Evolutionary conservation across 2,113 vertebrate genomes (phyloP), one percentile per base, ranked within the genome.

Genomic region (Leptobrachium ailaonicum): DNA sequence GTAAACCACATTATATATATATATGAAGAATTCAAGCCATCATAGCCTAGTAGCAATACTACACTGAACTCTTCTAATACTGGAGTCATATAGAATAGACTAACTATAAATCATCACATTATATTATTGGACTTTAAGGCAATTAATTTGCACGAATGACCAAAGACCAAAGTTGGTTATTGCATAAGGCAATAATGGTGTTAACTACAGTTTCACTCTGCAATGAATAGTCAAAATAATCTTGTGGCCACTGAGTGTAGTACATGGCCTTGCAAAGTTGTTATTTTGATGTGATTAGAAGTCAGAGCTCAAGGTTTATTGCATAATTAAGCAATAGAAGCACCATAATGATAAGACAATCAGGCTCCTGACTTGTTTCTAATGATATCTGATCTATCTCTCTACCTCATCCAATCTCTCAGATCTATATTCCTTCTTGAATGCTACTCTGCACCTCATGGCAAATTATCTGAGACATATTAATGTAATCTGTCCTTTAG

Each of bases 241-340:
- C 6, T n/a, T 80, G 14, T 66, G 12, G 58, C 60, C 10, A 40
- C 63, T 56, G 63, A n/a, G 64, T 45, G 53, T 41, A 68, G 66
- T 68, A 32, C 6, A n/a, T 80, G 78, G 71, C 78, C 71, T 80
- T 80, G 71, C 43, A 67, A 8, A 73, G 71, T 74, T 68, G 60
- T 80, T 67, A 41, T 47, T 67, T 54, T 44, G 41, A 41, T 73
- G 54, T 80, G 41, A 68, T 67, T 80, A 58, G n/a, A 54, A 58
- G 71, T 40, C 78, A 80, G 62, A 80, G 71, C 71, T 74, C 78
- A 80, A 80, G 78, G 78, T 73, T 79, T 79, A 79, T 79, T 56
- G 66, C 41, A 63, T 71, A 80, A 80, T 80, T 74, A 80, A 32
- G 71, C 20, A 60, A 67, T 74, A 60, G 41, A 45, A 43, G 63